Conservation (phyloP, 2,888 invertebrate genomes). For the Thysanoteuthis rhombus region DNA sequence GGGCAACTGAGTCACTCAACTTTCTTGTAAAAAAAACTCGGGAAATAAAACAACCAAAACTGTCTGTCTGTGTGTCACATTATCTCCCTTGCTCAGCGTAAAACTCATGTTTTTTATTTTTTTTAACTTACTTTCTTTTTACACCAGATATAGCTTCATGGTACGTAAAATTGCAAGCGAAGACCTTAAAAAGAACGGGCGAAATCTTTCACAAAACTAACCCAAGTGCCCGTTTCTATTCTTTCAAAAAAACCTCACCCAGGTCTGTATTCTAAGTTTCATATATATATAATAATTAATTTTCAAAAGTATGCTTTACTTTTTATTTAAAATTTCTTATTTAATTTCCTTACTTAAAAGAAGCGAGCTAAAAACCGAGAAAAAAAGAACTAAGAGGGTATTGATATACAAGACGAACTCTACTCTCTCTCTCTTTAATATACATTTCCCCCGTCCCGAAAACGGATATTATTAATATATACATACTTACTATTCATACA, state of each 20-base stretch:
- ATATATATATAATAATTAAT: background rate
- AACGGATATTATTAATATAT: slow-evolving; percentile 12
- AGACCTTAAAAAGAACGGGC: background rate
- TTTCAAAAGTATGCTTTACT: background rate
- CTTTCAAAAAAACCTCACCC: background rate
- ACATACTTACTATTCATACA: background rate
- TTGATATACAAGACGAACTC: background rate
- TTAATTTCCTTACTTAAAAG: background rate
- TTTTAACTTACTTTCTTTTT: slow-evolving; percentile 22
- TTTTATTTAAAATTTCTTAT: background rate
- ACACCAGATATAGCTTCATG: slow-evolving; percentile 12
- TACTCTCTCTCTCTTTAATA: background rate
- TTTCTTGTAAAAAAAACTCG: slow-evolving; percentile 28
- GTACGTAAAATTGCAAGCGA: background rate
- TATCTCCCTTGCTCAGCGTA: slow-evolving; percentile 28
- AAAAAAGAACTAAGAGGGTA: background rate
- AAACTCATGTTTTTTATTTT: slow-evolving; percentile 25
- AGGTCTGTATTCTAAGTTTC: slow-evolving; percentile 1
- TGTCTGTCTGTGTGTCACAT: slow-evolving; percentile 32
- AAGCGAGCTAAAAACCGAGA: background rate
- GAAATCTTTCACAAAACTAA: background rate
- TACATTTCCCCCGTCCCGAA: background rate
- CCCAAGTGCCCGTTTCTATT: background rate
- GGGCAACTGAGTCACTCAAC: slow-evolving; percentile 29
- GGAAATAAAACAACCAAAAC: slow-evolving; percentile 31